These are phyloP conservation scores for Temnopleurus reevesii DNA, from an alignment of 53 echinoderm and acorn worm genomes.

Conservation along the genomic window DNA sequence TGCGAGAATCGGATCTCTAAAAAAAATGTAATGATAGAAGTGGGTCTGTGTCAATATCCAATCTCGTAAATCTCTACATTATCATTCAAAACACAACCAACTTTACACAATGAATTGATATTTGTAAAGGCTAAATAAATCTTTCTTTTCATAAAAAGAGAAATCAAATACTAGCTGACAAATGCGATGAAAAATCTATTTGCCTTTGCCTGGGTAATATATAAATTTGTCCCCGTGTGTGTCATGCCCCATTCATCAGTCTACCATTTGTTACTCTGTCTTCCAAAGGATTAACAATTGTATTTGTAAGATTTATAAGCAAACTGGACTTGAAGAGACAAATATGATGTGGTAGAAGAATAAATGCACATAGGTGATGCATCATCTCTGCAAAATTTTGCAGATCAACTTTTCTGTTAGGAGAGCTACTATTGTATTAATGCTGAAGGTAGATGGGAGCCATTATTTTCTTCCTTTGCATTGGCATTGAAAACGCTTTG, in stretches of 20 bases:
- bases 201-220: neutral
- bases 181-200: neutral
- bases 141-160: neutral
- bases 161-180: neutral
- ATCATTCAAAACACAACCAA: neutral
- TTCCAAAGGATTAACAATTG: neutral
- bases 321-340: neutral
- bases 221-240: slow-evolving; percentile 35
- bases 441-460: too few relatives aligned
- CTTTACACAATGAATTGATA: neutral
- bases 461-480: neutral
- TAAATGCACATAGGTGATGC: neutral
- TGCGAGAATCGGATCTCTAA: too few relatives aligned
- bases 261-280: neutral
- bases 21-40: neutral
- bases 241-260: neutral
- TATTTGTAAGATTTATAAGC: neutral
- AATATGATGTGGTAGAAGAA: neutral
- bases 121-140: neutral
- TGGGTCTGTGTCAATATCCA: neutral
- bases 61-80: neutral
- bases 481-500: neutral
- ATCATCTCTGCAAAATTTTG: neutral
- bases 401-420: neutral
- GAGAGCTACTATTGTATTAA: neutral